These are phyloP conservation scores for Pterostichus madidus DNA, from an alignment of 2,888 invertebrate species.

Conservation along the genomic window DNA sequence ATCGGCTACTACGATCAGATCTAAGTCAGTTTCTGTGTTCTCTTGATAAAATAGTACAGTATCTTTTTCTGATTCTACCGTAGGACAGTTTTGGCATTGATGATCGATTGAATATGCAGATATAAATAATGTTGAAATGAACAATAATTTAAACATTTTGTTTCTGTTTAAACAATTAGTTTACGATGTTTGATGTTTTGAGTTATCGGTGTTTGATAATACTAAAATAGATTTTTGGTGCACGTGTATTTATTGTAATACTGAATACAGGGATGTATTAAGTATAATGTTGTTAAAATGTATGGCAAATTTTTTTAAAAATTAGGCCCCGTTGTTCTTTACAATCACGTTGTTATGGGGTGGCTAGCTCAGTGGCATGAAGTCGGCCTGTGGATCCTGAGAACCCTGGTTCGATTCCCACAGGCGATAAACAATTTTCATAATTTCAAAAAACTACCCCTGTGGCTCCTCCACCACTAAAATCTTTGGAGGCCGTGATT, in stretches of 20 bases:
- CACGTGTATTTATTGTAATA: neutral
- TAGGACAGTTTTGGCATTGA: neutral
- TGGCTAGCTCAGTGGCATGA: too few species aligned
- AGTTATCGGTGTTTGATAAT: neutral
- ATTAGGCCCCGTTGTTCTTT: too few species aligned
- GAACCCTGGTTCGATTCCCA: too few species aligned
- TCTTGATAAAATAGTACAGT: neutral
- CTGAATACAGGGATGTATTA: neutral
- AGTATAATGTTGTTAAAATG: neutral
- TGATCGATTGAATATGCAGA: neutral
- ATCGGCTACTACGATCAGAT: neutral
- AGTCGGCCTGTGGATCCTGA: too few species aligned
- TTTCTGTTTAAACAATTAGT: neutral
- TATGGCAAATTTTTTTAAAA: too few species aligned
- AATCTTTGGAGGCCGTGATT: too few species aligned
- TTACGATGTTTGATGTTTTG: neutral
- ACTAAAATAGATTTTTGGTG: neutral
- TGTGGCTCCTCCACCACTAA: too few species aligned
- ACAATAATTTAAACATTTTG: conserved; percentile 1
- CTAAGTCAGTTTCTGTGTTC: neutral
- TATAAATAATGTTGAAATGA: neutral
- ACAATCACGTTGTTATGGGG: too few species aligned
- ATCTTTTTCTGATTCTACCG: neutral
- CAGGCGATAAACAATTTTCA: too few species aligned
- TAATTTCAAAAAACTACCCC: too few species aligned